These are phyloP conservation scores for Sarcophaga subvicina DNA, from an alignment of 2,888 invertebrate genomes.

Conservation along the genomic window DNA sequence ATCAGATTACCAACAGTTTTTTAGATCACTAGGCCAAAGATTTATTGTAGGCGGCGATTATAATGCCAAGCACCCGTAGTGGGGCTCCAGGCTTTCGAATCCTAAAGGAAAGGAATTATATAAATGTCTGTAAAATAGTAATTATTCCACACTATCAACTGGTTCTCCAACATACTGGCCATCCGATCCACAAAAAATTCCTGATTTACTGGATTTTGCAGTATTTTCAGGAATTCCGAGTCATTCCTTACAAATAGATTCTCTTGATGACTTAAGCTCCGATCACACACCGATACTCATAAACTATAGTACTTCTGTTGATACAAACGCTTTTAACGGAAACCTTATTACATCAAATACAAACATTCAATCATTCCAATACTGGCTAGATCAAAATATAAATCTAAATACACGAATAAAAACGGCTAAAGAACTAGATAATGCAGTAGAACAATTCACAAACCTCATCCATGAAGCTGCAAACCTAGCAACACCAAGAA, in stretches of 20 bases:
- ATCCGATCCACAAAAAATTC: too few species aligned
- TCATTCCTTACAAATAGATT: constrained; percentile 30
- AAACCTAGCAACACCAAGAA: constrained; percentile 2
- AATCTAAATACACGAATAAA: constrained; percentile 1
- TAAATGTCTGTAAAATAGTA: constrained; percentile 50
- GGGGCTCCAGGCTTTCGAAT: constrained; percentile 48
- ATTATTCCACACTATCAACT: neutral
- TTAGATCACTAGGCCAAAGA: constrained; percentile 2
- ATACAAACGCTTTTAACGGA: neutral
- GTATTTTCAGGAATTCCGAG: too few species aligned
- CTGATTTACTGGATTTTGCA: too few species aligned
- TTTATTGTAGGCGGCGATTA: constrained; percentile 15
- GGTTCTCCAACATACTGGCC: too few species aligned
- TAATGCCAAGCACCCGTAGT: constrained; percentile 9
- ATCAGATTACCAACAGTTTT: too few species aligned
- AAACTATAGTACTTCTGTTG: neutral
- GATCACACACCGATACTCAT: constrained; percentile 57
- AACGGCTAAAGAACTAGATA: neutral
- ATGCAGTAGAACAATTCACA: neutral
- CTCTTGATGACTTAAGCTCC: constrained; percentile 45
- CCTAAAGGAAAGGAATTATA: constrained; percentile 55
- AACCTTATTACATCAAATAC: neutral
- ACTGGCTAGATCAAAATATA: constrained; percentile 20
- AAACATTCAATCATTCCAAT: constrained; percentile 5
- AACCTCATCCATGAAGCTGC: constrained; percentile 14